Evolutionary conservation across 2,113 vertebrate genomes (phyloP), one percentile per base, ranked within the genome.

Genomic region (Micromys minutus): DNA sequence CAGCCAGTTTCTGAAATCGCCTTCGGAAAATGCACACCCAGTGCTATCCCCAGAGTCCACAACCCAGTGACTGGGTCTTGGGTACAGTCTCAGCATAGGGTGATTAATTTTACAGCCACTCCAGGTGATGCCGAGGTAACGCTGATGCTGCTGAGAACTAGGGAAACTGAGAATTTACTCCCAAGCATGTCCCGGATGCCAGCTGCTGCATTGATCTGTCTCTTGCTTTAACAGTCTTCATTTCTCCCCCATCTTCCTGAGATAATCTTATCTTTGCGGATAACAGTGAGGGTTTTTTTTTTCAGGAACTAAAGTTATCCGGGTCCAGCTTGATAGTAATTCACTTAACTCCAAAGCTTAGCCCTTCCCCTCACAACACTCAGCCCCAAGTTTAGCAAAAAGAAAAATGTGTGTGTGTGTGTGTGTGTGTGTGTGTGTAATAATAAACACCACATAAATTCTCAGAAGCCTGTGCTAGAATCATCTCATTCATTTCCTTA

Each of bases 321-420:
- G 47, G 2, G 31, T 93, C 59, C 55, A 94, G 4, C 93, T 69
- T 86, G 17, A 71, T 89, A 71, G 57, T 55, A 90, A 9, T 72
- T 36, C 65, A 93, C 86, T 95, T 93, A 75, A 79, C 22, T 90
- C 61, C 75, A 89, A 95, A 89, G 15, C 4, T 57, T 85, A 3
- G 72, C 87, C 31, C 9, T 95, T 96, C 86, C 50, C 39, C 45
- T 34, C 17, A 75, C 72, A 85, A 29, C 50, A 79, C 57, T 74
- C 39, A 34, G 61, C 15, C 52, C 36, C 90, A 47, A 90, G 79
- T 91, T 57, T 61, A 69, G 52, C 69, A 95, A 96, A 95, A 87
- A 13, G 89, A 81, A 67, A n/a, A n/a, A n/a, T n/a, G n/a, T n/a
- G n/a, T n/a, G n/a, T n/a, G n/a, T n/a, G n/a, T n/a, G n/a, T n/a